Conservation (phyloP, 35 echinoderm and acorn worm genomes). For the Stichopus chloronotus region DNA sequence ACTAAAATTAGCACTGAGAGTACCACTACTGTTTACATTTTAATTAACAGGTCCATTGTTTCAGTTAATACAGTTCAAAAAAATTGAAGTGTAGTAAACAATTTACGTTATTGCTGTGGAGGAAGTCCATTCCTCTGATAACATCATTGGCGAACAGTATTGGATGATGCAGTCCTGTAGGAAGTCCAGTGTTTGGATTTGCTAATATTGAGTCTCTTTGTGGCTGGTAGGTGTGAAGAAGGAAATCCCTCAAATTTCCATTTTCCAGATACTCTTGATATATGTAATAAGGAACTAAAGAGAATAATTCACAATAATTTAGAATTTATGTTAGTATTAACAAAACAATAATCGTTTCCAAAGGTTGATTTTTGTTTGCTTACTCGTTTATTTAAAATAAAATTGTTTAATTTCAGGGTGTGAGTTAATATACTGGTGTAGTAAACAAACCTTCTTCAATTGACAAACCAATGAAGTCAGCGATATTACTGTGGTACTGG, state of each 20-base stretch:
- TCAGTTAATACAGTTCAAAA: too few species aligned
- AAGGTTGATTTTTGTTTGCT: not conserved
- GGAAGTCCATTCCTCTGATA: not conserved
- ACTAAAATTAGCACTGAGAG: too few species aligned
- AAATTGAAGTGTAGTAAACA: too few species aligned
- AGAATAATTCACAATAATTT: not conserved
- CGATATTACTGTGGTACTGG: not conserved
- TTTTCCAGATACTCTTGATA: conserved; percentile 21
- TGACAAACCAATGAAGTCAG: not conserved
- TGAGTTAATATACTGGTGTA: too few species aligned
- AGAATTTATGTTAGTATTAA: not conserved
- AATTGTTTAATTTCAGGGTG: not conserved
- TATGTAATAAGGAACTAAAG: not conserved
- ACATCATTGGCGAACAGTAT: not conserved
- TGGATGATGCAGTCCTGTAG: not conserved
- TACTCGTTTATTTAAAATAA: not conserved
- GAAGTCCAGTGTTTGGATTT: not conserved
- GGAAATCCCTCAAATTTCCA: conserved; percentile 13
- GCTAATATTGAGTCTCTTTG: not conserved
- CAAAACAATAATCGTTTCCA: not conserved
- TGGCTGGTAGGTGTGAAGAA: not conserved
- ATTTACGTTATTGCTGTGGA: not conserved
- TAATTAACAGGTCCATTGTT: too few species aligned
- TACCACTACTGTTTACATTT: too few species aligned
- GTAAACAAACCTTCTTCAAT: conserved; percentile 13